Conservation (phyloP, 2,888 invertebrate genomes). For the Siphlonurus alternatus region DNA sequence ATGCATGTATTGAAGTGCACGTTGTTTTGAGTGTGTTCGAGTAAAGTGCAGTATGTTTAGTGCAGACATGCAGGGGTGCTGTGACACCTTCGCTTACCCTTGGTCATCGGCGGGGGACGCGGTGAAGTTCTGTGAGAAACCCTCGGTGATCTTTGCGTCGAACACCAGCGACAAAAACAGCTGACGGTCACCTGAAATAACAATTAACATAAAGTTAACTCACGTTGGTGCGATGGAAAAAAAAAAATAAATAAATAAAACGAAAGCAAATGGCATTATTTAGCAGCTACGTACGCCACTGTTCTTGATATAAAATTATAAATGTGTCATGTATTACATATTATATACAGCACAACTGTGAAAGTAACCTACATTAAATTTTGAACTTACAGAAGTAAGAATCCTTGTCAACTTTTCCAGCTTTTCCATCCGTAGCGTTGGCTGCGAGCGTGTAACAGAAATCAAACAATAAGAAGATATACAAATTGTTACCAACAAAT, state of each 20-base stretch:
- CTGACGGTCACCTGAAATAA: constrained; percentile 74
- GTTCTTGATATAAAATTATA: no score
- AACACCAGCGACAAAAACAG: constrained; percentile 70
- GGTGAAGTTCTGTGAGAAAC: constrained; percentile 65
- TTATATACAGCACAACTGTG: no score
- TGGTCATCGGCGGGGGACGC: constrained; percentile 53
- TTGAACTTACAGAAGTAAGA: constrained; percentile 39
- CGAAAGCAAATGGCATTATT: no score
- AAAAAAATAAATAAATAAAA: no score
- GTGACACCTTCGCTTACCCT: constrained; percentile 32
- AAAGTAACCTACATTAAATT: no score
- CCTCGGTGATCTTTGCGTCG: constrained; percentile 74
- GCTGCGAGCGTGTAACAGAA: constrained; percentile 23
- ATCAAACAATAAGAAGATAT: neutral
- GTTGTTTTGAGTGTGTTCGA: no score
- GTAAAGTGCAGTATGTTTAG: no score
- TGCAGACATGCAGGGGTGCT: neutral
- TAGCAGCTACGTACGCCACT: no score
- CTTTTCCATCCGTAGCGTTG: constrained; percentile 32
- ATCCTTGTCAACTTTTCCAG: constrained; percentile 34
- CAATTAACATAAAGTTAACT: no score
- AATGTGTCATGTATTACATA: no score
- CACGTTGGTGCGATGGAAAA: no score
- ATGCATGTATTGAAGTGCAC: no score
- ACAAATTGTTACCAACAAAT: neutral